Percentiles rank a stretch among this genome's conserved stretches.
These are phyloP conservation scores for Drosophila siamana DNA, from an alignment of 2,888 invertebrate genomes.

Conservation along the genomic window DNA sequence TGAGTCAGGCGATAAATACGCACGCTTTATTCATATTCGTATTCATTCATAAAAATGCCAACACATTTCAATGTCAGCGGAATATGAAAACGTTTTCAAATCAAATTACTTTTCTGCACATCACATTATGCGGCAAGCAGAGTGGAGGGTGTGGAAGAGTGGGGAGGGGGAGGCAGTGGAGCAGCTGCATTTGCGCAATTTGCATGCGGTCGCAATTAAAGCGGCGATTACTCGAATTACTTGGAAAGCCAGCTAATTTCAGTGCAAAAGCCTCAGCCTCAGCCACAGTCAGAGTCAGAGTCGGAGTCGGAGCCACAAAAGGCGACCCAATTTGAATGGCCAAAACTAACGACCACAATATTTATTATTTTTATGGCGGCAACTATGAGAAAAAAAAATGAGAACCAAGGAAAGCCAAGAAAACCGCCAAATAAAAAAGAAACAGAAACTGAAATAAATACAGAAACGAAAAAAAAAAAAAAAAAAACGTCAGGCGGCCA, in stretches of 20 bases:
- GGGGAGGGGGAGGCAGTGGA: neutral
- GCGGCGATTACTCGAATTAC: constrained; percentile 39
- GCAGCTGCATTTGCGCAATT: constrained; percentile 39
- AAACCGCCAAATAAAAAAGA: constrained; percentile 37
- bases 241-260: constrained; percentile 55
- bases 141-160: neutral
- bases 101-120: constrained; percentile 12
- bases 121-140: no score
- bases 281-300: no score
- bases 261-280: constrained; percentile 27
- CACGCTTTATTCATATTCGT: constrained; percentile 2
- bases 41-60: constrained; percentile 56
- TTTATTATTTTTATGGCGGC: constrained; percentile 52
- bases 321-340: constrained; percentile 49
- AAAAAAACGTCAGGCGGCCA: constrained; percentile 11
- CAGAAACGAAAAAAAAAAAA: constrained; percentile 12
- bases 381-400: constrained; percentile 34
- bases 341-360: constrained; percentile 58
- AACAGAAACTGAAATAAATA: neutral
- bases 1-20: constrained; percentile 28
- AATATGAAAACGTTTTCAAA: neutral
- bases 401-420: constrained; percentile 17
- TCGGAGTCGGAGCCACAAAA: constrained; percentile 10
- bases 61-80: constrained; percentile 21
- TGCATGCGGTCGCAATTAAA: constrained; percentile 53